A percentile compares a stretch with the other conserved stretches of the same genome.
These are phyloP conservation scores for Hyperopisus bebe DNA, from an alignment of 2,113 vertebrate species.

Conservation along the genomic window DNA sequence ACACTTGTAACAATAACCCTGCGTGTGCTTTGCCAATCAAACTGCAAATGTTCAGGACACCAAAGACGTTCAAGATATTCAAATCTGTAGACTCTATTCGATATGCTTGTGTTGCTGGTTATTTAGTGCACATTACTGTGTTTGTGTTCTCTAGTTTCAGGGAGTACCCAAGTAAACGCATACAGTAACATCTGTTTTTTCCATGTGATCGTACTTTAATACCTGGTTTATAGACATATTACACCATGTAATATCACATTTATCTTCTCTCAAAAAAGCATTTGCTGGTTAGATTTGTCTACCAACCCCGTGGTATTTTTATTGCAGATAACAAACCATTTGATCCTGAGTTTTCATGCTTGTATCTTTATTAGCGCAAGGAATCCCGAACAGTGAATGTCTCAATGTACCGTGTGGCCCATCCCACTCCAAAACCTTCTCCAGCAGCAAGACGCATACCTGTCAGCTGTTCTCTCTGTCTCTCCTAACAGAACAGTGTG, in stretches of 20 bases:
- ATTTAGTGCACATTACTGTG: neutral
- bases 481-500: conserved; percentile 68
- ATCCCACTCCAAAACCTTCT: neutral
- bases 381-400: neutral
- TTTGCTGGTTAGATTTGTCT: neutral
- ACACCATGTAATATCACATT: neutral
- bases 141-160: neutral
- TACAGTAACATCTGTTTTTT: neutral
- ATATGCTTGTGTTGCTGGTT: neutral
- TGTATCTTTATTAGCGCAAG: neutral
- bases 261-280: neutral
- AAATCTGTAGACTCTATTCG: neutral
- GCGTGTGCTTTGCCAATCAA: neutral
- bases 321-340: neutral
- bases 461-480: neutral
- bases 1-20: neutral
- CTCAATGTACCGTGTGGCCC: neutral
- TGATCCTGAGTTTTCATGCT: neutral
- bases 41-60: neutral
- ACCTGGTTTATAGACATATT: neutral
- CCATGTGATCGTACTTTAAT: neutral
- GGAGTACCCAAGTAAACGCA: neutral
- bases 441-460: neutral
- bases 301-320: neutral
- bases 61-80: neutral